A percentile compares a stretch with the other conserved stretches of the same genome.
These are phyloP conservation scores for Papilio demoleus DNA, from an alignment of 2,888 invertebrate genomes.

Conservation along the genomic window DNA sequence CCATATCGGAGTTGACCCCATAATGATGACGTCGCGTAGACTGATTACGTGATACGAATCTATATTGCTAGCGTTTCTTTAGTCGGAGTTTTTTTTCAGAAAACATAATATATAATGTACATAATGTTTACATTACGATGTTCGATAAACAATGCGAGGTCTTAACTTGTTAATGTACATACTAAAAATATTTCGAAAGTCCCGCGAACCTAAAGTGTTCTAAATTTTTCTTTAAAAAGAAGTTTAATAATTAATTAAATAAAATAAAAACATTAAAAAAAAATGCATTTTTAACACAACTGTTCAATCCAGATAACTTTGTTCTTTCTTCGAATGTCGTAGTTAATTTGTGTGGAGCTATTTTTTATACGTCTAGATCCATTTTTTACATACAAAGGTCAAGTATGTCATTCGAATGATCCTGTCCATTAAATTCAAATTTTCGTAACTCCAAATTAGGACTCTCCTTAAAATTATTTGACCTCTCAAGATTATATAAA, in stretches of 20 bases:
- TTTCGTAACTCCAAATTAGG: slow-evolving; percentile 16
- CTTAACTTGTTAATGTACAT: too few species aligned
- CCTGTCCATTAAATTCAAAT: slow-evolving; percentile 27
- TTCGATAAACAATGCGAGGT: too few species aligned
- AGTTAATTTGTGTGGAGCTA: slow-evolving; percentile 12
- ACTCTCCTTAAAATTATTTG: slow-evolving; percentile 1
- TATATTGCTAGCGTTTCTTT: slow-evolving; percentile 28
- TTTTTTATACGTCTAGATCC: slow-evolving; percentile 16
- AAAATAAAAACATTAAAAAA: too few species aligned
- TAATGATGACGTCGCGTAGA: slow-evolving; percentile 32
- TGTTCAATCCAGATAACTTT: neutral
- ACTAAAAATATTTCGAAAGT: too few species aligned
- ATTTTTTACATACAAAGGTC: slow-evolving; percentile 27
- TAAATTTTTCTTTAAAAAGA: too few species aligned
- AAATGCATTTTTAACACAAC: neutral
- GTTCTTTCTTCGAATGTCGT: slow-evolving; percentile 10
- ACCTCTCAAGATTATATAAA: neutral
- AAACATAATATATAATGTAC: too few species aligned
- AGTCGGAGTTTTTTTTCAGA: too few species aligned
- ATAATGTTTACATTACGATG: too few species aligned
- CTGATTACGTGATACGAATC: slow-evolving; percentile 33
- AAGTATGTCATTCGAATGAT: slow-evolving; percentile 3
- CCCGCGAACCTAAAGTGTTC: too few species aligned
- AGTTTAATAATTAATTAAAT: too few species aligned
- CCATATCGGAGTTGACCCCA: slow-evolving; percentile 50